A percentile compares a stretch with the other conserved stretches of the same genome.
Conservation (phyloP, 1,140 invertebrate species). For the Trachymyrmex septentrionalis region DNA sequence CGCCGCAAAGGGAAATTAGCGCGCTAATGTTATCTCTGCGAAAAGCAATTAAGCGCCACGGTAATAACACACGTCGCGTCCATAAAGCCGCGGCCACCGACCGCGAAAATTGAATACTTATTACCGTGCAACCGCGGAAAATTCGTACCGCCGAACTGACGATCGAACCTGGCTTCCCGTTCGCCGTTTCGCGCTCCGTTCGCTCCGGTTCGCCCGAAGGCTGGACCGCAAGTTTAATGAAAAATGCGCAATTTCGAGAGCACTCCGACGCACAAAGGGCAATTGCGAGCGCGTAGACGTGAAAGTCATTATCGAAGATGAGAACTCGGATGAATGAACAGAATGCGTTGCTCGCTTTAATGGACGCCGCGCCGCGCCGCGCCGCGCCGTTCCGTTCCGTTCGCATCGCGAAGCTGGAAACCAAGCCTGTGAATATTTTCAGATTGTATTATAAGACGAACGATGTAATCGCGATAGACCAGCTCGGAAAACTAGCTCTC, state of each 20-base stretch:
- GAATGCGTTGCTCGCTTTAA: constrained; percentile 14
- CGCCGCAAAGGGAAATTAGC: constrained; percentile 50
- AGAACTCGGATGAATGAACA: constrained; percentile 43
- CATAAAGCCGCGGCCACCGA: constrained; percentile 32
- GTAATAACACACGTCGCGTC: constrained; percentile 46
- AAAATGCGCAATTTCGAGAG: constrained; percentile 51
- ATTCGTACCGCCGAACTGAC: background rate
- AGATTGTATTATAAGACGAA: background rate
- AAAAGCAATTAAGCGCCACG: constrained; percentile 54
- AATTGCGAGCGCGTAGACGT: constrained; percentile 32
- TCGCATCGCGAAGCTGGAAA: background rate
- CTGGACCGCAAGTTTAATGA: constrained; percentile 37
- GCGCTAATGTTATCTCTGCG: constrained; percentile 53
- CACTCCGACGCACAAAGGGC: constrained; percentile 25
- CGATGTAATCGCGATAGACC: background rate
- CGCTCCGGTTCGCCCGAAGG: background rate
- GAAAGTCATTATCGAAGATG: constrained; percentile 45
- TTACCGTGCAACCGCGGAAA: constrained; percentile 49
- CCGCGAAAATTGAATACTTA: constrained; percentile 57
- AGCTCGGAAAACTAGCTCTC: too few species aligned
- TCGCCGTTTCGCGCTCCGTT: background rate
- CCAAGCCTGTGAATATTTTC: background rate
- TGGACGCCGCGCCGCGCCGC: background rate
- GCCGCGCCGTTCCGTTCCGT: background rate
- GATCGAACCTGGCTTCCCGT: constrained; percentile 8